These are phyloP conservation scores for Pangasius macronema DNA, from an alignment of 2,797 vertebrate genomes.

Conservation along the genomic window DNA sequence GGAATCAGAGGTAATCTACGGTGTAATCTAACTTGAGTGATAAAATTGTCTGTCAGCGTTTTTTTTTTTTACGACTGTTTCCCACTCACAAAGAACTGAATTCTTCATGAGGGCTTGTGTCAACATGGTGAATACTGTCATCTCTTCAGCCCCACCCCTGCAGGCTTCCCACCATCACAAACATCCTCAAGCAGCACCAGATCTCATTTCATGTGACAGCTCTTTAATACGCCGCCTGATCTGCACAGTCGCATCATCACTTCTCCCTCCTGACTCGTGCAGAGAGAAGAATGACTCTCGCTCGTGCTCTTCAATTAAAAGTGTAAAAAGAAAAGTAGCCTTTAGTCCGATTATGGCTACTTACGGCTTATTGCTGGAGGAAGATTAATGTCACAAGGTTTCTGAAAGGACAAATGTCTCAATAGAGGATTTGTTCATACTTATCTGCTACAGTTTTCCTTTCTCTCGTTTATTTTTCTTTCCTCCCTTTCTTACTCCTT, in stretches of 20 bases:
- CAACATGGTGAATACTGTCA: slow-evolving; percentile 51
- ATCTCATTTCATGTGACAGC: slow-evolving; percentile 61
- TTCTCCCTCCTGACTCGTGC: slow-evolving; percentile 49
- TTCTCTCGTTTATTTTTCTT: background rate
- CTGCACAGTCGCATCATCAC: slow-evolving; percentile 46
- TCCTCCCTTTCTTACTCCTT: background rate
- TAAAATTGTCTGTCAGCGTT: slow-evolving; percentile 39
- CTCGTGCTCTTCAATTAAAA: slow-evolving; percentile 30
- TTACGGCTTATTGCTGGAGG: background rate
- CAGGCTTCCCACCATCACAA: slow-evolving; percentile 51
- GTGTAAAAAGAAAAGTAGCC: slow-evolving; percentile 14
- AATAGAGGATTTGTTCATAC: background rate
- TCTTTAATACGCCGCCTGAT: slow-evolving; percentile 54
- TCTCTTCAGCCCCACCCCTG: slow-evolving; percentile 34
- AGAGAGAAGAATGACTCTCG: slow-evolving; percentile 26
- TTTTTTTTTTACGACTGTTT: slow-evolving; percentile 45
- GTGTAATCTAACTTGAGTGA: slow-evolving; percentile 29
- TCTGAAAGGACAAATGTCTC: slow-evolving; percentile 5
- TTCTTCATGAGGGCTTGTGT: slow-evolving; percentile 45
- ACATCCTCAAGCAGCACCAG: slow-evolving; percentile 54
- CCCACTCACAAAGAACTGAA: slow-evolving; percentile 38
- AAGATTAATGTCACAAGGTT: slow-evolving; percentile 23
- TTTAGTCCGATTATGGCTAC: background rate
- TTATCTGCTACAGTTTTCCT: background rate
- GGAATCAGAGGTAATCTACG: slow-evolving; percentile 18